Conservation (phyloP, 2,797 vertebrate genomes). For the Oreochromis grahami region DNA sequence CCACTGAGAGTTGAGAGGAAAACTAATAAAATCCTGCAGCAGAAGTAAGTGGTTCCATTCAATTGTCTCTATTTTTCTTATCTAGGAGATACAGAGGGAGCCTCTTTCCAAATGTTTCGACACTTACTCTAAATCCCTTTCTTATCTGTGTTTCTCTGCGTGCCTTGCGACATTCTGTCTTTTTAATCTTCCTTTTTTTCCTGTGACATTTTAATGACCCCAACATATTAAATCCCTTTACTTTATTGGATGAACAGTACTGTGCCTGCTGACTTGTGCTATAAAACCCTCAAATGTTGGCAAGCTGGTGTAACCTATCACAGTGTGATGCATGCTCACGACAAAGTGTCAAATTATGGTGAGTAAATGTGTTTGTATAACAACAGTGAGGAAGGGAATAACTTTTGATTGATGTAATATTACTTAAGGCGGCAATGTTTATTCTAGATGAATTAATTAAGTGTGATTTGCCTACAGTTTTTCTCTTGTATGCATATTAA, state of each 20-base stretch:
- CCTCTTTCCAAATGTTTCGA: background rate
- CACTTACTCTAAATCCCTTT: background rate
- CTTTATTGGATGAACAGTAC: constrained; percentile 18
- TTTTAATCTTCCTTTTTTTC: constrained; percentile 13
- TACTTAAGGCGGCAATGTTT: background rate
- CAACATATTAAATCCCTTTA: constrained; percentile 27
- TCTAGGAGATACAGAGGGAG: background rate
- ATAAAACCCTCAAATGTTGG: background rate
- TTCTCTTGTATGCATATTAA: background rate
- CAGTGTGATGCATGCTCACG: background rate
- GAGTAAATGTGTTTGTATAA: background rate
- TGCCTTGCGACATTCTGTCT: background rate
- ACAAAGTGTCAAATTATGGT: background rate
- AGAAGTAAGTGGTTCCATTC: background rate
- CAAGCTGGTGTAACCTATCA: background rate
- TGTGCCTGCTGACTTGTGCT: background rate
- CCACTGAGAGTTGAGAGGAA: background rate
- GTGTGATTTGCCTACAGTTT: background rate
- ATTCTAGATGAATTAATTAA: background rate
- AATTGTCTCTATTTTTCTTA: background rate
- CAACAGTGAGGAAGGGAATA: background rate
- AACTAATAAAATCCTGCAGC: background rate
- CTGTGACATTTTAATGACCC: constrained; percentile 35
- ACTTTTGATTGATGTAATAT: background rate
- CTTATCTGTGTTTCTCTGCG: background rate